These are phyloP conservation scores for Stegophylla sp. DNA, from an alignment of 2,888 invertebrate genomes.

Conservation along the genomic window DNA sequence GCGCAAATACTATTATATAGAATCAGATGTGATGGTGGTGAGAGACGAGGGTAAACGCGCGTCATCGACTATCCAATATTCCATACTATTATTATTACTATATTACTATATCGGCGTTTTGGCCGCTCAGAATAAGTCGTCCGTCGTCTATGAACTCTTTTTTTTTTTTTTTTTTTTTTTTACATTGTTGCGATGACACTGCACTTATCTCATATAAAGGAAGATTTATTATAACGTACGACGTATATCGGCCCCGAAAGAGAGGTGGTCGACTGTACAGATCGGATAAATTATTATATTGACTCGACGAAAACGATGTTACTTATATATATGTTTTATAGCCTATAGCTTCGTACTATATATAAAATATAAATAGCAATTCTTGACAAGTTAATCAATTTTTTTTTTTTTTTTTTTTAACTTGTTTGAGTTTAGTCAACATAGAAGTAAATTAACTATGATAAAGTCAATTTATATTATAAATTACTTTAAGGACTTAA, in stretches of 20 bases:
- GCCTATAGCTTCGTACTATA: no score
- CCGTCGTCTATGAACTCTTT: background rate
- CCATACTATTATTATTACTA: background rate
- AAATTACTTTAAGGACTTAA: no score
- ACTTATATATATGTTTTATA: no score
- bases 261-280: background rate
- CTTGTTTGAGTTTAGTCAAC: no score
- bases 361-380: no score
- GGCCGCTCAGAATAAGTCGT: background rate
- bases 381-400: no score
- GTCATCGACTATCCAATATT: background rate
- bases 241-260: background rate
- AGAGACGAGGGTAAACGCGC: background rate
- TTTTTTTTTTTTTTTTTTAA: no score
- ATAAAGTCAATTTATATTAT: no score
- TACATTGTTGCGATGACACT: slow-evolving; percentile 41
- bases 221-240: slow-evolving; percentile 33
- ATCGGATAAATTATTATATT: slow-evolving; percentile 16
- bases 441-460: no score
- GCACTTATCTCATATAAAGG: slow-evolving; percentile 36
- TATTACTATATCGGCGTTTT: background rate
- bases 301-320: slow-evolving; percentile 12
- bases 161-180: background rate
- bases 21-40: no score
- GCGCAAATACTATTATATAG: no score